phyloP scores from a whole-genome alignment of 2,113 vertebrate species.

The Fukomys damarensis region DNA sequence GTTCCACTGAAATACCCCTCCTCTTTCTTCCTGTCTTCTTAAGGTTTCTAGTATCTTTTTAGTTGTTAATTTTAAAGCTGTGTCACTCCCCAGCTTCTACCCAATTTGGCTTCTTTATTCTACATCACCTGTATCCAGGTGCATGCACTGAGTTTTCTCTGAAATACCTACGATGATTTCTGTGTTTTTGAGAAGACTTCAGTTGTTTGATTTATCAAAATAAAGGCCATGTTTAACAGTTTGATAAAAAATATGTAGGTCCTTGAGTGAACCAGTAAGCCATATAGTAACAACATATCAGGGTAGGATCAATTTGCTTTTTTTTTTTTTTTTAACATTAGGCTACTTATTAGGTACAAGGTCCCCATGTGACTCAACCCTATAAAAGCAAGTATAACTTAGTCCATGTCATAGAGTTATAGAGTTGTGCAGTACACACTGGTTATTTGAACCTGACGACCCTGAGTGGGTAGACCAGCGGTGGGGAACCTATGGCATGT shows the following conservation, averaged over 20 bases:
- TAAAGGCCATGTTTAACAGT: neutral
- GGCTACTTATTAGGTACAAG: neutral
- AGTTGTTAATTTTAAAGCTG: neutral
- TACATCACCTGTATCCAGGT: neutral
- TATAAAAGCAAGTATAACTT: neutral
- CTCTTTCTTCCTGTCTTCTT: neutral
- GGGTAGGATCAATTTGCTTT: neutral
- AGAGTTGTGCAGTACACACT: neutral
- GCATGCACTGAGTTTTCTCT: neutral
- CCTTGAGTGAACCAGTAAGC: neutral
- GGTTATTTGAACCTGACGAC: neutral
- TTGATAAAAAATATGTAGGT: neutral
- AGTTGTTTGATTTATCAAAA: neutral
- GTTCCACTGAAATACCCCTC: neutral
- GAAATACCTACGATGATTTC: neutral
- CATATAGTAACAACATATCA: neutral
- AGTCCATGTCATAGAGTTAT: neutral
- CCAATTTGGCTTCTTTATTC: neutral
- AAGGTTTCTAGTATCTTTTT: neutral
- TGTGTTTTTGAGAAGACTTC: neutral
- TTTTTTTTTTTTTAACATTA: neutral
- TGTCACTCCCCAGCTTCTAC: neutral
- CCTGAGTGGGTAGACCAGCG: neutral
- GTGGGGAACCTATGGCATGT: neutral
- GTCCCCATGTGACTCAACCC: neutral